Evolutionary conservation across 92 coral and sea anemone genomes (phyloP), one percentile per base, ranked within the genome.

Genomic region (Diadumene lineata): DNA sequence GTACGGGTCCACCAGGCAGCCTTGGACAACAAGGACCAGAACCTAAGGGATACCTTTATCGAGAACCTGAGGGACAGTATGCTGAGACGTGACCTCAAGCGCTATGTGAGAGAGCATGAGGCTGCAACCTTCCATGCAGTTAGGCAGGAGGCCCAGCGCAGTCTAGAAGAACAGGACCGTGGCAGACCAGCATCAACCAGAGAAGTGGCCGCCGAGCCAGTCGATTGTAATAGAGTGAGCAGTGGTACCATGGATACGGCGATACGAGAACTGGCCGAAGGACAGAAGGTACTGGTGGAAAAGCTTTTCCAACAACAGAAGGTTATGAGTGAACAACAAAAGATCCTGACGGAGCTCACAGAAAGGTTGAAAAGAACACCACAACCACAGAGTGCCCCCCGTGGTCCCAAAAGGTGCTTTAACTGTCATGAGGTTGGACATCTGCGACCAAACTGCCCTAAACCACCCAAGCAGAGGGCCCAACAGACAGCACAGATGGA

Each of bases 11-110:
- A 55, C 18, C 26, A 24, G 1, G 60, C 28, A 25, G 71, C 68
- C 15, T 29, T 72, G 38, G n/a, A 26, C 15, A 55, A 71, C 22
- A 60, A 44, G 19, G 80, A 79, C 60, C 29, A 60, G 58, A 25
- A 29, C 19, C 80, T 70, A 21, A 21, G 81, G 19, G 82, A 51
- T 22, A 56, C 48, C 1, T 77, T 77, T 31, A 16, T 50, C 26
- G 79, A 79, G 44, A 79, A 79, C 34, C 80, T 79, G 57, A 24
- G 80, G 33, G 84, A 70, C 80, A 17, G 56, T 11, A 53, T 43
- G 85, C 66, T 80, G 10, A 44, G 72, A 31, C 28, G 79, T 13
- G 63, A 79, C 21, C 73, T 79, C 31, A 79, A 79, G 34, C 57
- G 84, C 28, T 79, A 66, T 66, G 70, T 15, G 21, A 2, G 63